Conservation (phyloP, 2,113 vertebrate genomes). For the Heteronetta atricapilla region DNA sequence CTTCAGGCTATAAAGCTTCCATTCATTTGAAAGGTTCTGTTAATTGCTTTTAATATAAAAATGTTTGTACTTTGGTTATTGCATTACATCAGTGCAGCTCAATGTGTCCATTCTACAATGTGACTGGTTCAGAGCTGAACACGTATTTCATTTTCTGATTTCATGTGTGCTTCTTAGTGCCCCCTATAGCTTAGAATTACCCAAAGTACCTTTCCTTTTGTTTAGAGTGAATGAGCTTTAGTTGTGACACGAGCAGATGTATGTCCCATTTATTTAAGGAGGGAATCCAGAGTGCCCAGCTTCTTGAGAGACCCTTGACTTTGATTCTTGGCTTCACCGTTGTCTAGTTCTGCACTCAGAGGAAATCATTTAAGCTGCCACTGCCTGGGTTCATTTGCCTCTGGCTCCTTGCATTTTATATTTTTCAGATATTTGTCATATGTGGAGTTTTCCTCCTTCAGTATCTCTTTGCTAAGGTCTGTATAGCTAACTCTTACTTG, state of each 20-base stretch:
- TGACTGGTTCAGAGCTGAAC: background rate
- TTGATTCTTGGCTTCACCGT: background rate
- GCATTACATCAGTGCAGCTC: background rate
- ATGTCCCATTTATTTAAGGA: background rate
- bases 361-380: background rate
- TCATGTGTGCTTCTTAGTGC: background rate
- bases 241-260: background rate
- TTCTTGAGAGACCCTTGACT: background rate
- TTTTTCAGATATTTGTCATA: background rate
- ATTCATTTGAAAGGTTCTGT: background rate
- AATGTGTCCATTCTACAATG: accelerated
- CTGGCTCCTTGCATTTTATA: background rate
- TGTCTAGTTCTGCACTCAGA: background rate
- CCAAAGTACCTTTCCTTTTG: background rate
- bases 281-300: background rate
- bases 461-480: background rate
- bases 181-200: background rate
- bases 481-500: background rate
- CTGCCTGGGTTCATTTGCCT: background rate
- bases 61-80: background rate
- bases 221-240: background rate
- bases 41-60: background rate
- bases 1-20: background rate
- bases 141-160: background rate
- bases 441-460: background rate